phyloP scores from a whole-genome alignment of 2,797 vertebrate genomes.

The Potorous gilbertii region DNA sequence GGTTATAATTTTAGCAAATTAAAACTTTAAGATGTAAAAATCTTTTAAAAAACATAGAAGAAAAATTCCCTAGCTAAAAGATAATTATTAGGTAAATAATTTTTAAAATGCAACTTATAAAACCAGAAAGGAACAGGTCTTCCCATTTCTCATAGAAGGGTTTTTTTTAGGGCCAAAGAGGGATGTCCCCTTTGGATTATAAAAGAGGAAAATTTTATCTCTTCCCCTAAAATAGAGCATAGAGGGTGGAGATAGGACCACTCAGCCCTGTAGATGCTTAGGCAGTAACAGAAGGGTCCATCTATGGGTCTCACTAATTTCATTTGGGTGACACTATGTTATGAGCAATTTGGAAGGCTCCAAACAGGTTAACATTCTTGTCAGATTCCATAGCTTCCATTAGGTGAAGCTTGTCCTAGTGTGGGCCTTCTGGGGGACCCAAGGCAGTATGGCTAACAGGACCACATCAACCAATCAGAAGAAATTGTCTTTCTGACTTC shows the following conservation, averaged over 20 bases:
- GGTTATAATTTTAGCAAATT: conserved; percentile 24
- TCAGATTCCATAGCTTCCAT: conserved; percentile 17
- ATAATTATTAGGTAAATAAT: conserved; percentile 12
- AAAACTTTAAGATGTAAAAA: neutral
- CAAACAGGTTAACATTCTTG: neutral
- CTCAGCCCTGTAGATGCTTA: neutral
- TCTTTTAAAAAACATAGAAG: neutral
- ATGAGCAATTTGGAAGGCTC: neutral
- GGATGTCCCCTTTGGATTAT: neutral
- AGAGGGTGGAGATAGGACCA: neutral
- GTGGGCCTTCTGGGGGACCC: neutral
- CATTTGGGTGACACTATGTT: neutral
- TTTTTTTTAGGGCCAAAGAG: neutral
- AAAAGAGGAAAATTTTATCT: neutral
- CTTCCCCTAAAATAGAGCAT: neutral
- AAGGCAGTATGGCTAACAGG: neutral
- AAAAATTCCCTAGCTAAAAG: neutral
- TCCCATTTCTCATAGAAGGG: neutral
- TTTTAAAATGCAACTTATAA: conserved; percentile 18
- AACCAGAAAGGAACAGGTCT: neutral
- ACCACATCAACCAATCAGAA: neutral
- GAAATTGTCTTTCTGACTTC: neutral
- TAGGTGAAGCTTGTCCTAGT: neutral
- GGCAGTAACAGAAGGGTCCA: neutral
- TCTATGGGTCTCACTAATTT: too few species aligned